Evolutionary conservation across 1,140 invertebrate genomes (phyloP), one percentile per base, ranked within the genome.

Genomic region (Portunus trituberculatus): DNA sequence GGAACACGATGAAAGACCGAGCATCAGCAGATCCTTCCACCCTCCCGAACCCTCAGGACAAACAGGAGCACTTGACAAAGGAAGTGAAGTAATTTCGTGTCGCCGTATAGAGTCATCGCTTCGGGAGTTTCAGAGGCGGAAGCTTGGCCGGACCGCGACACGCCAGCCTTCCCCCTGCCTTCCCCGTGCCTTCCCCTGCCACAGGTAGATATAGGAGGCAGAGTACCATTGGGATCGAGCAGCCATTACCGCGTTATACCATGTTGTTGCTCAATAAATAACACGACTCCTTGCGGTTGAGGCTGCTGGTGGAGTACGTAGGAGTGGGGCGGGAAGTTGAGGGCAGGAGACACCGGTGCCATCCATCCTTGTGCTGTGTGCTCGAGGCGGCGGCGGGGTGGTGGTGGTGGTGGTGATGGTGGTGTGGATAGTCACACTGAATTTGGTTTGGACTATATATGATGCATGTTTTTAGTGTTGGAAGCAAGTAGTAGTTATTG

Each of bases 191-290:
- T 39, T 59, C 20, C 67, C 67, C 67, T 25, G 67, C 67, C n/a
- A 32, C 83, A 0, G n/a, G 83, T 84, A 84, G 83, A 84, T 28
- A 45, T 39, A 48, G 16, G 87, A 46, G 46, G 87, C 39, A 45
- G 39, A 89, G 45, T 20, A 45, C 39, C 25, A 25, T 12, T 48
- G 46, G 87, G 31, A 89, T 76, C 67, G 67, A n/a, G 31, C 6
- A 4, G 87, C 87, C 87, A 89, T 89, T 39, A 39, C 87, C 46
- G 48, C 31, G 48, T 91, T 91, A 91, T 59, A 91, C 46, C 89
- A 31, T 91, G 89, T 91, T 91, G 46, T 91, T 91, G 28, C 89
- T 59, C 89, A 16, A 91, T 91, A 59, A 91, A 91, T 91, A 91
- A 59, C 89, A 16, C 89, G 89, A n/a, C 89, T 12, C n/a, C 89